Evolutionary conservation across 2,888 invertebrate genomes (phyloP).

Genomic region (Hirtodrosophila cameraria): DNA sequence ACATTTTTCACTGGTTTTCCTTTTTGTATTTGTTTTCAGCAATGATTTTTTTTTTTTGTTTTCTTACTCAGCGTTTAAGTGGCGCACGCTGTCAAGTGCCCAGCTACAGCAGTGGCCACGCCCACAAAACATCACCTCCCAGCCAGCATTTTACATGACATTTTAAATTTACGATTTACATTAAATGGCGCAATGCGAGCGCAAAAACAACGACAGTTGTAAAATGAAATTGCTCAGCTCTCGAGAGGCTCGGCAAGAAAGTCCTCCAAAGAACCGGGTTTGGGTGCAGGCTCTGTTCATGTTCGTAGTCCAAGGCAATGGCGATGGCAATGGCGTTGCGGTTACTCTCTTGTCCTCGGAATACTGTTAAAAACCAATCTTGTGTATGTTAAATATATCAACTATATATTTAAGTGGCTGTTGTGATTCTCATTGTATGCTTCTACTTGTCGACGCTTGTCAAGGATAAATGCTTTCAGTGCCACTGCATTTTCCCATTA

Average conservation of each 20-base stretch:
- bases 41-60: slow-evolving; percentile 27
- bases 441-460: slow-evolving; percentile 68
- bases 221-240: slow-evolving; percentile 71
- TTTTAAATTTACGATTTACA: slow-evolving; percentile 79
- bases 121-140: slow-evolving; percentile 54
- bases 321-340: slow-evolving; percentile 19
- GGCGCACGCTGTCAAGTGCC: slow-evolving; percentile 55
- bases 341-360: slow-evolving; percentile 41
- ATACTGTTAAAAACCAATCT: slow-evolving; percentile 78
- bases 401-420: slow-evolving; percentile 77
- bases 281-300: neutral
- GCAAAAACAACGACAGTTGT: slow-evolving; percentile 71
- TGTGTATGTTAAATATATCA: slow-evolving; percentile 77
- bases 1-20: slow-evolving; percentile 66
- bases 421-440: slow-evolving; percentile 45
- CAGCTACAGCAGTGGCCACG: slow-evolving; percentile 44
- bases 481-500: slow-evolving; percentile 64
- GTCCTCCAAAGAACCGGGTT: neutral
- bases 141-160: slow-evolving; percentile 71
- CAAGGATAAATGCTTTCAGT: slow-evolving; percentile 62
- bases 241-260: slow-evolving; percentile 39
- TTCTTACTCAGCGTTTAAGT: slow-evolving; percentile 49
- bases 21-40: slow-evolving; percentile 24
- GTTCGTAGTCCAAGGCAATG: slow-evolving; percentile 19
- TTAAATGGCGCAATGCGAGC: slow-evolving; percentile 70